Conservation (phyloP, 2,888 invertebrate genomes). For the Napeogenes sylphis region DNA sequence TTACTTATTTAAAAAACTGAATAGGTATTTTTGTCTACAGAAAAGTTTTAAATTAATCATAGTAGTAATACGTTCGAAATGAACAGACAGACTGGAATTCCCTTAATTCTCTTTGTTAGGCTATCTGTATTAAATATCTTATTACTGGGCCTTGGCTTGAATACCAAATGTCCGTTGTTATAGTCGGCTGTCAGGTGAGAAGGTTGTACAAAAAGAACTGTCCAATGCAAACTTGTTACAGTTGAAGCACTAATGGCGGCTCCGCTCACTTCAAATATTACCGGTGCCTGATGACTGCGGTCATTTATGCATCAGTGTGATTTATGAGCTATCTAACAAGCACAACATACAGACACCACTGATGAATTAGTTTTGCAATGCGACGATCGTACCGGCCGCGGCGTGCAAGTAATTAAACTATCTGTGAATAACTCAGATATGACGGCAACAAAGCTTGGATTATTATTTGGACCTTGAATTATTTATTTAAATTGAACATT, state of each 20-base stretch:
- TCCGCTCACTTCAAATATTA: slow-evolving; percentile 46
- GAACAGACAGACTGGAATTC: slow-evolving; percentile 47
- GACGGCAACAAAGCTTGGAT: slow-evolving; percentile 10
- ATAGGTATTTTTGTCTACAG: too few species aligned
- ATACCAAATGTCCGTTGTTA: slow-evolving; percentile 73
- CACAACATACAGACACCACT: too few species aligned
- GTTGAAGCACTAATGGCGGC: slow-evolving; percentile 44
- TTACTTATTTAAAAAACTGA: too few species aligned
- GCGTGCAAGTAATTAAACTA: too few species aligned
- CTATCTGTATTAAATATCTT: slow-evolving; percentile 70
- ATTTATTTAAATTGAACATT: neutral
- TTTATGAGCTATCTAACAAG: slow-evolving; percentile 33
- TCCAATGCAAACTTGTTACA: slow-evolving; percentile 70
- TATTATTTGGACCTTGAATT: slow-evolving; percentile 7
- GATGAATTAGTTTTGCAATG: too few species aligned
- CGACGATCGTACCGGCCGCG: too few species aligned
- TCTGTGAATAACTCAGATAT: too few species aligned
- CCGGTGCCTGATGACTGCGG: too few species aligned
- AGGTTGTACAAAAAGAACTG: slow-evolving; percentile 66
- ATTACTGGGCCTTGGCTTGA: slow-evolving; percentile 75
- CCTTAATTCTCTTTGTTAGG: slow-evolving; percentile 56
- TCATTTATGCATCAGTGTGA: slow-evolving; percentile 37
- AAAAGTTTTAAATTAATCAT: too few species aligned
- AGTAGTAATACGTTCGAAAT: neutral
- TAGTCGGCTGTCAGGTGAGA: slow-evolving; percentile 72